Evolutionary conservation across 2,888 invertebrate species (phyloP).

Genomic region (Blera fallax): DNA sequence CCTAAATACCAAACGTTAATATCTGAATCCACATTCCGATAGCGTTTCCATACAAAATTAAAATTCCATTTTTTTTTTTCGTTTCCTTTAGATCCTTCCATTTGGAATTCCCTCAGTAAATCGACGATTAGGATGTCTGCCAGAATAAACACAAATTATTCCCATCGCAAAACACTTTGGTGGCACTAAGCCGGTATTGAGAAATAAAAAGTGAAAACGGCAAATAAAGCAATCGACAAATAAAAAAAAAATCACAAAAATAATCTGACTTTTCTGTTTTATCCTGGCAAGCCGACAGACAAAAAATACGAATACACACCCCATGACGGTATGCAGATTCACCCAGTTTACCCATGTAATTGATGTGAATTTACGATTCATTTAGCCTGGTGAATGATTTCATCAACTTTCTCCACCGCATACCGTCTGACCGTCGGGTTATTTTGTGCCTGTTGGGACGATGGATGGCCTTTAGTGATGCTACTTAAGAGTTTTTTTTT

Average conservation of each 20-base stretch:
- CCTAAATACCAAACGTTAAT: conserved; percentile 11
- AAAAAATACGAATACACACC: background rate
- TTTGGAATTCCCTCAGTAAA: conserved; percentile 30
- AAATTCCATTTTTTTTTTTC: conserved; percentile 12
- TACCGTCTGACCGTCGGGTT: background rate
- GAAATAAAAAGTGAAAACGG: conserved; percentile 32
- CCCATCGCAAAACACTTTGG: conserved; percentile 37
- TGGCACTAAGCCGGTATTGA: conserved; percentile 38
- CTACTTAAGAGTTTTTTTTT: background rate
- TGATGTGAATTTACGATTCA: conserved; percentile 81
- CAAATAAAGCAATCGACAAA: conserved; percentile 44
- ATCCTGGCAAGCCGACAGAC: background rate
- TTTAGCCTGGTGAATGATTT: conserved; percentile 74
- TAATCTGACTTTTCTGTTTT: background rate
- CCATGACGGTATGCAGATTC: conserved; percentile 78
- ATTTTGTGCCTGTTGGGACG: background rate
- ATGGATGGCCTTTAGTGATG: background rate
- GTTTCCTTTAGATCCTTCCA: background rate
- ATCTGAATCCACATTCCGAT: conserved; percentile 8
- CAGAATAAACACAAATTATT: conserved; percentile 61
- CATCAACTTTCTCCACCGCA: conserved; percentile 28
- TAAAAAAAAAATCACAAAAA: background rate
- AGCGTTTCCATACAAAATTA: conserved; percentile 12
- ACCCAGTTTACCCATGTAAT: conserved; percentile 79
- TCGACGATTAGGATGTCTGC: conserved; percentile 55